A percentile compares a stretch with the other conserved stretches of the same genome.
Conservation (phyloP, 2,888 invertebrate species). For the Phalera bucephala region DNA sequence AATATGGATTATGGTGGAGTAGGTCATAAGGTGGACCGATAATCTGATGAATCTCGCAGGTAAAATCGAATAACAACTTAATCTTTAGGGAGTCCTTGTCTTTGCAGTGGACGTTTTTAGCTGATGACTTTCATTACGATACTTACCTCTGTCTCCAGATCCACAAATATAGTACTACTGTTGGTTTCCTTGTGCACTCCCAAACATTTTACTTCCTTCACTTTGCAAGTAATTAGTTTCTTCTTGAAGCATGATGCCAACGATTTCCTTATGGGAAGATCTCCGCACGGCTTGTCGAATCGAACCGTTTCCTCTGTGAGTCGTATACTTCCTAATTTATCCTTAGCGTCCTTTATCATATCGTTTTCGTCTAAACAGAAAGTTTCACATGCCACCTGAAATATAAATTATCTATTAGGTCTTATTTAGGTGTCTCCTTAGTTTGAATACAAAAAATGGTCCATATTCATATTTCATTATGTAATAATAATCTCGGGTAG, state of each 20-base stretch:
- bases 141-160: conserved; percentile 75
- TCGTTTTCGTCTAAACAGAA: conserved; percentile 96
- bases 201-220: conserved; percentile 80
- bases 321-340: conserved; percentile 88
- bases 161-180: conserved; percentile 83
- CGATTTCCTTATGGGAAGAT: conserved; percentile 46
- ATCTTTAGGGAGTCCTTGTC: no score
- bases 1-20: no score
- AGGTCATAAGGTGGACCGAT: no score
- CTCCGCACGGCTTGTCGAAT: conserved; percentile 82
- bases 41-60: no score
- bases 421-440: background rate
- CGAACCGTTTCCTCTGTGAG: conserved; percentile 89
- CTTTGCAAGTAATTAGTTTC: conserved; percentile 74
- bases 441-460: background rate
- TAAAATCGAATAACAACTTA: no score
- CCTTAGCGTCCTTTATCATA: conserved; percentile 90
- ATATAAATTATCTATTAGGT: background rate
- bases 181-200: conserved; percentile 79
- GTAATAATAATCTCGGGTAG: no score
- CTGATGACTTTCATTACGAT: no score
- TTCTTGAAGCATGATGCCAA: conserved; percentile 62
- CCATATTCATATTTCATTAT: background rate
- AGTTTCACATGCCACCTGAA: conserved; percentile 93
- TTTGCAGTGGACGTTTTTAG: no score